phyloP scores from a whole-genome alignment of 2,888 invertebrate species.

The Machimus atricapillus region DNA sequence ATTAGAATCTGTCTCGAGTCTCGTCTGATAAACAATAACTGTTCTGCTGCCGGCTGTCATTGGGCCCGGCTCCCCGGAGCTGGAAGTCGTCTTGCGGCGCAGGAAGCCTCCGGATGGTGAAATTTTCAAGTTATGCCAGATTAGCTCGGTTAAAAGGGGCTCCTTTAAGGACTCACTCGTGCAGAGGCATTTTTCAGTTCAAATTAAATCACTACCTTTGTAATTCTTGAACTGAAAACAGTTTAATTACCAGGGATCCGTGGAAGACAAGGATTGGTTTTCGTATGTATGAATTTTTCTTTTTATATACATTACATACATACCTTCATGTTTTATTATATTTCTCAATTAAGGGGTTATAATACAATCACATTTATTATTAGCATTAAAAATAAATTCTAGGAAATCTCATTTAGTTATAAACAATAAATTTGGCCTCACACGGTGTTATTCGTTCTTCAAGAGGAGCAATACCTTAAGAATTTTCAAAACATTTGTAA shows the following conservation, averaged over 20 bases:
- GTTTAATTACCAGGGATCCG: background rate
- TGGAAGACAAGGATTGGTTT: background rate
- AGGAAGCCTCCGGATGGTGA: background rate
- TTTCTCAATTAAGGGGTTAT: background rate
- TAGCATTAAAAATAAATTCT: too few relatives aligned
- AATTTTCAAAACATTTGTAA: too few relatives aligned
- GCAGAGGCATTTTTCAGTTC: background rate
- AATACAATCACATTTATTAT: too few relatives aligned
- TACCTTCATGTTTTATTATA: background rate
- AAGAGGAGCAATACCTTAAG: too few relatives aligned
- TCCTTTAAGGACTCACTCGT: background rate
- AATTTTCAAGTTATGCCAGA: background rate
- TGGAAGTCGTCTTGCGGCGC: background rate
- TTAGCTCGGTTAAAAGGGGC: background rate
- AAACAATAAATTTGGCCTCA: too few relatives aligned
- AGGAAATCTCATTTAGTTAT: too few relatives aligned
- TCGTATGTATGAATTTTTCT: background rate
- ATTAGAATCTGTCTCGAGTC: conserved; percentile 51
- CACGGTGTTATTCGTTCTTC: too few relatives aligned
- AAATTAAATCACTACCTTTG: background rate
- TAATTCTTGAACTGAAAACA: background rate
- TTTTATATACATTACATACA: too few relatives aligned
- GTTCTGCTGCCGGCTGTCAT: conserved; percentile 41
- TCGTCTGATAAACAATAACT: conserved; percentile 48
- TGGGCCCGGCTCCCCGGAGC: conserved; percentile 44